Conservation (phyloP, 2,113 vertebrate species). For the Dipodomys ordii region DNA sequence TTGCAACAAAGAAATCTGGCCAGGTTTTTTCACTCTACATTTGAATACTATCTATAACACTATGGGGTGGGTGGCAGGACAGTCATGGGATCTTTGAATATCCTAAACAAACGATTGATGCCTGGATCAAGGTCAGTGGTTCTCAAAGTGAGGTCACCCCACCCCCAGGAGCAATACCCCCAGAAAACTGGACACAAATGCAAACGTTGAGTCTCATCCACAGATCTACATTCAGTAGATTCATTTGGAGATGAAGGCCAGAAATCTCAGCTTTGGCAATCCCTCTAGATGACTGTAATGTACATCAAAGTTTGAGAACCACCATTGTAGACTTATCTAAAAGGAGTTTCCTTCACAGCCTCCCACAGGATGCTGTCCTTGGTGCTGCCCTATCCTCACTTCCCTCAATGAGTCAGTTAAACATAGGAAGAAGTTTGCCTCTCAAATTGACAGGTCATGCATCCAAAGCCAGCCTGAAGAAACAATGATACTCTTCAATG, state of each 20-base stretch:
- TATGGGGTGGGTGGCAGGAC: background rate
- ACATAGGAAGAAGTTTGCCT: constrained; percentile 2
- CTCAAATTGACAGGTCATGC: constrained; percentile 7
- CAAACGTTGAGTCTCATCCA: background rate
- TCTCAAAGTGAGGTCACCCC: constrained; percentile 5
- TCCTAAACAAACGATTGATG: constrained; percentile 20
- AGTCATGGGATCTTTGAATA: constrained; percentile 29
- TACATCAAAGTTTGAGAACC: background rate
- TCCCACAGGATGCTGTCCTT: constrained; percentile 67
- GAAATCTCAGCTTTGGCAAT: constrained; percentile 20
- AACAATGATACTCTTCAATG: background rate
- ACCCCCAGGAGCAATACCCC: background rate
- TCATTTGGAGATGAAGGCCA: background rate
- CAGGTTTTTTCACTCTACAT: background rate
- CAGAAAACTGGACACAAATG: constrained; percentile 39
- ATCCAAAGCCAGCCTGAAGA: constrained; percentile 31
- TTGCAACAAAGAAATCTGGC: constrained; percentile 44
- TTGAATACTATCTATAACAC: constrained; percentile 49
- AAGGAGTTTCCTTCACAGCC: background rate
- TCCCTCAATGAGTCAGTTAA: constrained; percentile 15
- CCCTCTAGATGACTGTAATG: background rate
- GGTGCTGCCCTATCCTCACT: constrained; percentile 50
- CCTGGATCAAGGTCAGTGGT: background rate
- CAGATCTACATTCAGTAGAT: constrained; percentile 17
- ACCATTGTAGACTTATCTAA: background rate